Base-by-base conservation (phyloP, 2,113 vertebrate genomes). In the Microtus pennsylvanicus region DNA sequence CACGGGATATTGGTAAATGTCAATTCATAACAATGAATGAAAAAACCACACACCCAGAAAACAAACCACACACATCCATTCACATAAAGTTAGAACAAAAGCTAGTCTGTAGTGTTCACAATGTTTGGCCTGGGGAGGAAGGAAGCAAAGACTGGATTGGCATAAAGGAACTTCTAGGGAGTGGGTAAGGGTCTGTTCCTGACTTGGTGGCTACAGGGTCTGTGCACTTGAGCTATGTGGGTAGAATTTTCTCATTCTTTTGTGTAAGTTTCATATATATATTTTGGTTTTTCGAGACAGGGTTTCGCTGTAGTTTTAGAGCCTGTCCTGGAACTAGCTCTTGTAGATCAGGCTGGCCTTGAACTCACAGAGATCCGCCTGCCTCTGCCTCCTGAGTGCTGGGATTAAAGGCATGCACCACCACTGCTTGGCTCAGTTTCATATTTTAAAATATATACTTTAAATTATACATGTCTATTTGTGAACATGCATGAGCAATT, bases 191-290 rank as follows among this genome's bases (percentile, higher is more conserved):
- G 30, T 72, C 61, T 50, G 11, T 74, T 77, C 63, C 52, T 83
- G 42, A 38, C 28, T 55, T 50, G 21, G 58, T 47, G 28, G 47
- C 35, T 72, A 72, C n/a, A 75, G 70, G 50, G 7, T n/a, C 38
- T 75, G n/a, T 55, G 86, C n/a, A 87, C 19, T 72, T 82, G 61
- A 85, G 26, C 70, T 87, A 83, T 47, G 30, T 55, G 61, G 28
- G 42, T 52, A 91, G 65, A n/a, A 75, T 67, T 89, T 91, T 28
- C 65, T 80, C 38, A 69, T 93, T 96, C 87, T 91, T 87, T 55
- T 89, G 12, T 89, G 16, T 75, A 70, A 38, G 67, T 24, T 87
- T 45, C 65, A 80, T 38, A 50, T 17, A 55, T 55, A 55, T 55
- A 58, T 58, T 16, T 17, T 17, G 1, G 17, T 19, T 58, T 19